Percentiles rank a stretch among this genome's conserved stretches.
phyloP scores from a whole-genome alignment of 2,888 invertebrate genomes.

The Odiellus spinosus region DNA sequence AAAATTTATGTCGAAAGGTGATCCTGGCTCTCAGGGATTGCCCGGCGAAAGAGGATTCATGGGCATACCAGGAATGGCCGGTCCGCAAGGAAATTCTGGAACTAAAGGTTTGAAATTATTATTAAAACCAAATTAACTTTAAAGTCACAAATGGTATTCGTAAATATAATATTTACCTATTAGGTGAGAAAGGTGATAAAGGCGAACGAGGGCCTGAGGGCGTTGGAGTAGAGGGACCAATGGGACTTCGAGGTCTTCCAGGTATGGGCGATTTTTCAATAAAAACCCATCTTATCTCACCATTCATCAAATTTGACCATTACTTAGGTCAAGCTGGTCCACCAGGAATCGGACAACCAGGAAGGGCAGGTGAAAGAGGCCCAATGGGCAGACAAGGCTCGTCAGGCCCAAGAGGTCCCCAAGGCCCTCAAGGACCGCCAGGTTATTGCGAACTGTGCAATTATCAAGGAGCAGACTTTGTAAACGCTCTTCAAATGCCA shows the following conservation, averaged over 20 bases:
- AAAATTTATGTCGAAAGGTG: conserved; percentile 33
- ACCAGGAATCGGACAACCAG: conserved; percentile 46
- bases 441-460: conserved; percentile 46
- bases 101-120: conserved; percentile 40
- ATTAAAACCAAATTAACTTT: neutral
- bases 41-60: conserved; percentile 47
- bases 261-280: conserved; percentile 36
- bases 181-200: conserved; percentile 44
- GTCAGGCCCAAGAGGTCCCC: conserved; percentile 21
- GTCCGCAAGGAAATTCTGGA: conserved; percentile 41
- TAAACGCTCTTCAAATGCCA: conserved; percentile 9
- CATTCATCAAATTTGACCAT: conserved; percentile 27
- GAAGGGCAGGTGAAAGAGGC: conserved; percentile 44
- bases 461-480: conserved; percentile 29
- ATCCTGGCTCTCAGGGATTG: conserved; percentile 47
- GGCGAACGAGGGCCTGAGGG: conserved; percentile 42
- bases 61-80: conserved; percentile 37
- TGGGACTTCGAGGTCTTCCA: conserved; percentile 54
- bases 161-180: neutral
- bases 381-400: conserved; percentile 51
- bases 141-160: neutral
- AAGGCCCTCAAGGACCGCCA: conserved; percentile 41
- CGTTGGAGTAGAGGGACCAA: conserved; percentile 52
- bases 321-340: conserved; percentile 50
- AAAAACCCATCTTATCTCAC: conserved; percentile 16